Evolutionary conservation across 2,888 invertebrate species (phyloP).

Genomic region (Beris morrisii): DNA sequence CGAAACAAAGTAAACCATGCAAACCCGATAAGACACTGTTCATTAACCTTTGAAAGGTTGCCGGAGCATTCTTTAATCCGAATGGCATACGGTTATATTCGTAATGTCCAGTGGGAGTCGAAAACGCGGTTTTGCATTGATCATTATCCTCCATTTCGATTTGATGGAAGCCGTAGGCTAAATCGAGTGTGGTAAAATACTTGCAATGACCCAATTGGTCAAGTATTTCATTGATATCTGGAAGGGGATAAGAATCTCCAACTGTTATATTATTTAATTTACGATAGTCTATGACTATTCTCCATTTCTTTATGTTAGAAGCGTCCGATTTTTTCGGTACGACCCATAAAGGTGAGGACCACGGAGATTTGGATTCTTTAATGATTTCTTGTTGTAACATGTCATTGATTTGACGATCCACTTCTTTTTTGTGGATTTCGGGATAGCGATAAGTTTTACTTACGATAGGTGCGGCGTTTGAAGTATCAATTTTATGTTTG

Average conservation of each 20-base stretch:
- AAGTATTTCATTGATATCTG: conserved; percentile 48
- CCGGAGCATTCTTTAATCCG: conserved; percentile 52
- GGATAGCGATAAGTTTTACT: conserved; percentile 32
- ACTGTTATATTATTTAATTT: conserved; percentile 50
- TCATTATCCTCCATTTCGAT: conserved; percentile 44
- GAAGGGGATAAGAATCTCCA: conserved; percentile 47
- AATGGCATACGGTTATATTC: conserved; percentile 49
- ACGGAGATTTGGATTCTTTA: conserved; percentile 41
- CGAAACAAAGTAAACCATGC: conserved; percentile 46
- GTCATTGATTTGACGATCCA: conserved; percentile 42
- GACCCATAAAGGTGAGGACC: conserved; percentile 41
- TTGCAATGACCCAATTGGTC: conserved; percentile 47
- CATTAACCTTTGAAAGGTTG: conserved; percentile 51
- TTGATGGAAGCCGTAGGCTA: conserved; percentile 51
- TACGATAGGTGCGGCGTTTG: conserved; percentile 17
- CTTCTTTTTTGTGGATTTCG: conserved; percentile 31
- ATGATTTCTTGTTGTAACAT: conserved; percentile 46
- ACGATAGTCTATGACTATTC: conserved; percentile 49
- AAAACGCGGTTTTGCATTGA: conserved; percentile 49
- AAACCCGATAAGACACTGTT: conserved; percentile 47
- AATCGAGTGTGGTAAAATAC: conserved; percentile 50
- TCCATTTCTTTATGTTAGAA: conserved; percentile 44
- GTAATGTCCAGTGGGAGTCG: conserved; percentile 45
- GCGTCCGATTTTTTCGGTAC: conserved; percentile 47
- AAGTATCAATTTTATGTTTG: conserved; percentile 14